Percentiles rank a stretch among this genome's conserved stretches.
These are phyloP conservation scores for Empidonax traillii DNA, from an alignment of 2,113 vertebrate genomes.

Conservation along the genomic window DNA sequence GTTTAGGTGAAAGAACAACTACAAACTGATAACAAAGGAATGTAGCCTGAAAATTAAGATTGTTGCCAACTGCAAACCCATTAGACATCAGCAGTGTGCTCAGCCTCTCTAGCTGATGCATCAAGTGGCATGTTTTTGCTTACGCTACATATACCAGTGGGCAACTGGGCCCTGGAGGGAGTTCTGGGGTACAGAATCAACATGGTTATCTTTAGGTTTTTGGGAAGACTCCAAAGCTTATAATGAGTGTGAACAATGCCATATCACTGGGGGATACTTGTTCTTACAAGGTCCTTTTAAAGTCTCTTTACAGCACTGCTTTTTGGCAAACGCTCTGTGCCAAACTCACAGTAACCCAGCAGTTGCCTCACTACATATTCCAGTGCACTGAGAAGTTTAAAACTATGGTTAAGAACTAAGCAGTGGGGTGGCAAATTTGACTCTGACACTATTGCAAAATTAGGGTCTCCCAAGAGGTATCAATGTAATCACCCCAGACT, in stretches of 20 bases:
- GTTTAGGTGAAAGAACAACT: not conserved
- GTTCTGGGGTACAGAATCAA: not conserved
- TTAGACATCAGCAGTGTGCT: not conserved
- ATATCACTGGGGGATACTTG: rapidly evolving
- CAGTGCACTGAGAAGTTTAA: not conserved
- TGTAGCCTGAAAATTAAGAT: not conserved
- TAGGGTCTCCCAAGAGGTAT: not conserved
- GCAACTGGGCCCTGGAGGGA: rapidly evolving
- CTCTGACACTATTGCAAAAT: not conserved
- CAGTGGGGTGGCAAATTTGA: not conserved
- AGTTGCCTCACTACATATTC: not conserved
- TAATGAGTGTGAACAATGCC: not conserved
- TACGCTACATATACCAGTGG: not conserved
- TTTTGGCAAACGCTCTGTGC: not conserved
- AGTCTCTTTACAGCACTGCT: not conserved
- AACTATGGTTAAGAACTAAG: not conserved
- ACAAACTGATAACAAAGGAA: not conserved
- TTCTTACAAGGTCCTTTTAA: not conserved
- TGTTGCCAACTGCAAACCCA: not conserved
- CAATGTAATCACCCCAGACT: not conserved
- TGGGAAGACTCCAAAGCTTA: not conserved
- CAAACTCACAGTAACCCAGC: not conserved
- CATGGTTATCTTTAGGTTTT: not conserved
- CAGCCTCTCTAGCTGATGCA: not conserved
- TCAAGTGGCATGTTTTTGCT: rapidly evolving